Conservation (phyloP, 1,140 invertebrate species). For the Papilio polyxenes region DNA sequence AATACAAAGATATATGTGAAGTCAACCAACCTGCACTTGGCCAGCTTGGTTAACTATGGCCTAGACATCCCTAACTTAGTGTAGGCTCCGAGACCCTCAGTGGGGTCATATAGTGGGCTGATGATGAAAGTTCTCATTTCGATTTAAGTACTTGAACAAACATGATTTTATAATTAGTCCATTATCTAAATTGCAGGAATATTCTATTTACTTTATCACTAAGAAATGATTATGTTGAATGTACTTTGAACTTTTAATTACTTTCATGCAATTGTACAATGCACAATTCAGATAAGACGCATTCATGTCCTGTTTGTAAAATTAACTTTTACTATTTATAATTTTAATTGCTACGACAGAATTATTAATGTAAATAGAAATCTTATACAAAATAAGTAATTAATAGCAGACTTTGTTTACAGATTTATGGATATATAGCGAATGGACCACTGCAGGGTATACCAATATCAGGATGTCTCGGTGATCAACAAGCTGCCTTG, state of each 20-base stretch:
- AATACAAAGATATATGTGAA: too few species aligned
- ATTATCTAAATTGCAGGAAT: too few species aligned
- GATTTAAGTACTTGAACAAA: too few species aligned
- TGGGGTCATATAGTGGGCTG: too few species aligned
- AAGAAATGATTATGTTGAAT: too few species aligned
- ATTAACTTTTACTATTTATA: background rate
- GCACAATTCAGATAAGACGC: background rate
- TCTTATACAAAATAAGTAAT: background rate
- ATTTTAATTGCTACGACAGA: background rate
- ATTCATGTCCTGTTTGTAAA: background rate
- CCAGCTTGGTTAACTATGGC: too few species aligned
- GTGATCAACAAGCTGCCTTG: conserved; percentile 97
- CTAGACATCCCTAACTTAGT: too few species aligned
- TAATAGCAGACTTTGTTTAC: conserved; percentile 50
- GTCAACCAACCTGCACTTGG: too few species aligned
- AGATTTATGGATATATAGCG: conserved; percentile 89
- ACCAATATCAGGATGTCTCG: conserved; percentile 92
- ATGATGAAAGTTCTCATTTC: too few species aligned
- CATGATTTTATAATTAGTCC: too few species aligned
- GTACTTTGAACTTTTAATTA: background rate
- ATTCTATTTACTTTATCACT: too few species aligned
- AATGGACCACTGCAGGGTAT: conserved; percentile 85
- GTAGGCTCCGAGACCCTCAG: too few species aligned
- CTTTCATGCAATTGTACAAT: background rate
- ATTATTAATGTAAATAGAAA: background rate